Base-by-base conservation (phyloP, 2,113 vertebrate genomes). In the Caranx ignobilis region DNA sequence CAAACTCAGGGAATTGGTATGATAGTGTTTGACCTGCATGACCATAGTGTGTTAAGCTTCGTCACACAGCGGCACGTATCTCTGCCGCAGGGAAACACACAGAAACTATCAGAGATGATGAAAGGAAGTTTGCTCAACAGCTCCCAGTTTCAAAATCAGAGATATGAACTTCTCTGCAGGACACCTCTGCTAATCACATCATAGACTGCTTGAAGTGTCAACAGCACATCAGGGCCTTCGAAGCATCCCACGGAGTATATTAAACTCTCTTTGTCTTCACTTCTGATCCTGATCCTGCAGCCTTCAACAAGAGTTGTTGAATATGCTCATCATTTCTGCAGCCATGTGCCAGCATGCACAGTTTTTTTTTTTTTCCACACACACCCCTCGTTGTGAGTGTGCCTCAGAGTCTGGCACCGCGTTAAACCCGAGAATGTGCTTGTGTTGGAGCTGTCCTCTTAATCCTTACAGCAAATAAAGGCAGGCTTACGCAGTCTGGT, bases 401-500 rank as follows among this genome's bases (percentile, higher is more conserved):
- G 91, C 68, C 75, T 89, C 71, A 45, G 64, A 87, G 82, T 79
- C 85, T 87, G 89, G 89, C 89, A 85, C 87, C 6, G 10, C 13
- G 39, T 61, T 92, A 91, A 93, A 88, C 90, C 81, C 5, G 59
- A 79, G 90, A 89, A 88, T 92, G 88, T 90, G 89, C 90, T 91
- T 88, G 92, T 89, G 89, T 86, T 70, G 81, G 69, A 87, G 86
- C 89, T 87, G 86, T 93, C 86, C 84, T 78, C 79, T 82, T 93
- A 93, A 94, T 94, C 91, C 89, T 87, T 80, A 83, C 74, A 84
- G 88, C 86, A 89, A 92, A 93, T 92, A 93, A 90, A 91, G 78
- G 87, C 80, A 82, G 83, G 90, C 89, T 93, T 93, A 93, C 81
- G 84, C 89, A 88, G 90, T 88, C 88, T 90, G 77, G 60, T 87